Base-by-base conservation (phyloP, 1,140 invertebrate species). In the Trichoplusia ni region DNA sequence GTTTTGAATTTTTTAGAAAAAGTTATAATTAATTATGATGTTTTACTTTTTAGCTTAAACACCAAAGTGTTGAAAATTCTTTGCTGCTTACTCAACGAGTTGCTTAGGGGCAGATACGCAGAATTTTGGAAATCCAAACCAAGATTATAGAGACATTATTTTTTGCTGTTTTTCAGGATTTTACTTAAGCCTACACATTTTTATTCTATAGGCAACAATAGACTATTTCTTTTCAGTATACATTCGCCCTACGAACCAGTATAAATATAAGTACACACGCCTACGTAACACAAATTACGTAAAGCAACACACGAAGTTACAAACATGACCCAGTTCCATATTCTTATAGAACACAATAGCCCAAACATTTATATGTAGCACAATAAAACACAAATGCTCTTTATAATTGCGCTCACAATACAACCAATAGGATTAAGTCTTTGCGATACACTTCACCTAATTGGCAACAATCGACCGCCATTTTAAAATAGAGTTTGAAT, bases 401-500 rank as follows among this genome's bases (percentile, higher is more conserved):
- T 59, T 66, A 72, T 73, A 64, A 69, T 69, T 40, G 65, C 29
- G 37, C 16, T 25, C 13, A 68, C 65, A 73, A 75, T 67, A 64
- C 68, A 44, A 60, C 73, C 69, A 73, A 72, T 75, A 56, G 69
- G 77, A 79, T 79, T 79, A 76, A 58, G 56, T 61, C 71, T 71
- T 66, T 67, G 64, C 65, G 68, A 61, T 78, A 71, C 73, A 73
- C 74, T 72, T 69, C 71, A 73, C 71, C 66, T 79, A 79, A 79
- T 79, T 79, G 73, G 59, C 73, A 72, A 79, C 77, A 79, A 79
- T 67, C 54, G 71, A 8, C 73, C 67, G 71, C 77, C 77, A 76
- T 79, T 67, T 79, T 79, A 65, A 64, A 65, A 62, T 59, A 53
- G 54, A 61, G 64, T 79, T 79, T 69, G 37, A 76, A 73, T 66